phyloP scores from a whole-genome alignment of 2,797 vertebrate species.

The Acanthornis magna region DNA sequence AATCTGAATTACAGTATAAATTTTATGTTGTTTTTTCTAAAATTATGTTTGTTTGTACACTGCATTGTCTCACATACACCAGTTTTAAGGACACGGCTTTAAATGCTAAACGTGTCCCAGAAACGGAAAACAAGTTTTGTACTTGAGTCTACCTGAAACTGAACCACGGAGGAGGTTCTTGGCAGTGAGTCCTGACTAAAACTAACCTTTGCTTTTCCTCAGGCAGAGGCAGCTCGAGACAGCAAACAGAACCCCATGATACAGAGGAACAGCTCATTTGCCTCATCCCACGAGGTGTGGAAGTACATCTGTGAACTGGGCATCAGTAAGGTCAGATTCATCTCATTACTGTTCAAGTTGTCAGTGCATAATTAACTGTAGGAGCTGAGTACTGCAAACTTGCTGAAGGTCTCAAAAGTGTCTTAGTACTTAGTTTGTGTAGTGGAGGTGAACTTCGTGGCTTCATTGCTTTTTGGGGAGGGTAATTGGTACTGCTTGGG shows the following conservation, averaged over 20 bases:
- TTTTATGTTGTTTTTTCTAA: neutral
- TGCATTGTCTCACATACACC: neutral
- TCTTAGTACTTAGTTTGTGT: neutral
- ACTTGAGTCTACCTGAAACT: neutral
- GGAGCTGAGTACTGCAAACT: neutral
- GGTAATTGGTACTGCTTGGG: neutral
- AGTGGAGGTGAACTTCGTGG: neutral
- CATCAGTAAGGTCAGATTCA: conserved; percentile 90
- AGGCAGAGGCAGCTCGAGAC: conserved; percentile 91
- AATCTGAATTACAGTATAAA: neutral
- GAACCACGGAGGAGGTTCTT: neutral
- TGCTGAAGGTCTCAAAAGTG: neutral
- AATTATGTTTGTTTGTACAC: neutral
- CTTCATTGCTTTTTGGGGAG: neutral
- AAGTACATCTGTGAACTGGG: conserved; percentile 97
- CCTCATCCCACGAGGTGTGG: conserved; percentile 96
- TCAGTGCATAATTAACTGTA: neutral
- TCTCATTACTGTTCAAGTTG: neutral
- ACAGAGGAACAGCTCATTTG: conserved; percentile 94
- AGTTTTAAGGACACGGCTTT: neutral
- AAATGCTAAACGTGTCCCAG: neutral
- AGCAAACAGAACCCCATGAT: conserved; percentile 95
- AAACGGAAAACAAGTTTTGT: neutral
- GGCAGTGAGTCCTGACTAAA: neutral
- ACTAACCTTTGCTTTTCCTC: neutral